Conservation (phyloP, 2,113 vertebrate genomes). For the Ctenodactylus gundi region DNA sequence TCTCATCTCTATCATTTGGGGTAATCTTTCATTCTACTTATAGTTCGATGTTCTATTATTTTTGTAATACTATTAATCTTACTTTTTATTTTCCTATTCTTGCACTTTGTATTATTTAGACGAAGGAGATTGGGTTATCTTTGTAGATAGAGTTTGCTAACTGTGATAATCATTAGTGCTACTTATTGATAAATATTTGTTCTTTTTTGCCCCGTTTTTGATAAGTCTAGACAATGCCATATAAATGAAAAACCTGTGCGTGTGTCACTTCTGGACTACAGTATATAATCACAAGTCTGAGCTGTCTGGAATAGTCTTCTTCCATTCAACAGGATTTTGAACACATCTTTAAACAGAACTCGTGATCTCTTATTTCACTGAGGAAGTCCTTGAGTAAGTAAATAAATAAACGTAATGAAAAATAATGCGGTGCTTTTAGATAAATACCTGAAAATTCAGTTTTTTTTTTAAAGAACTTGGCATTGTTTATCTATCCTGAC, state of each 20-base stretch:
- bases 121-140: background rate
- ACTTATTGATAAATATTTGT: background rate
- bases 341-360: background rate
- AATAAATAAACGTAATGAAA: background rate
- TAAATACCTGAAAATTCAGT: too few species aligned
- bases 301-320: background rate
- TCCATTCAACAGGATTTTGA: background rate
- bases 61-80: background rate
- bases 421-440: background rate
- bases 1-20: background rate
- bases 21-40: background rate
- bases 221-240: background rate
- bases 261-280: background rate
- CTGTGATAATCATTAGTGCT: background rate
- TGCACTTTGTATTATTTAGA: too few species aligned
- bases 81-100: too few species aligned
- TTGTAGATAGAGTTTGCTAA: background rate
- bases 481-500: background rate
- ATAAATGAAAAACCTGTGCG: background rate
- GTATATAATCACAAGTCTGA: background rate
- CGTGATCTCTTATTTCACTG: background rate
- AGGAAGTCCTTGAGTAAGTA: background rate
- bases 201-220: background rate
- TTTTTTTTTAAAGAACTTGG: too few species aligned
- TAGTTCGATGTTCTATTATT: background rate